These are phyloP conservation scores for Thinocorus orbignyianus DNA, from an alignment of 2,113 vertebrate genomes.

Conservation along the genomic window DNA sequence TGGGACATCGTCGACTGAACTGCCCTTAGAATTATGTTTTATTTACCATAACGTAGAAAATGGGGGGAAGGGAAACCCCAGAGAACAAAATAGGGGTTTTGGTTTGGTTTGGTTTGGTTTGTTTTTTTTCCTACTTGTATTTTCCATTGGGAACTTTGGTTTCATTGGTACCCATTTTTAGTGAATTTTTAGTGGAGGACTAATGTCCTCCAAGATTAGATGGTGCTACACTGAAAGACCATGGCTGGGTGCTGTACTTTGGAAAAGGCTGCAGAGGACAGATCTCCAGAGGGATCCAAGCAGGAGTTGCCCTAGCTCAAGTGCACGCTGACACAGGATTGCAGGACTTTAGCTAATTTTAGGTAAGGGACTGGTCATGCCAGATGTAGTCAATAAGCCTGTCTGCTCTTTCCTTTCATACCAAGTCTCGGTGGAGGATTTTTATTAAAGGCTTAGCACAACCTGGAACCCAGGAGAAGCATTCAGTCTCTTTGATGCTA, in stretches of 20 bases:
- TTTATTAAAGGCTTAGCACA: constrained; percentile 1
- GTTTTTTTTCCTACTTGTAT: background rate
- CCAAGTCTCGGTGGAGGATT: background rate
- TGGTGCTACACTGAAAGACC: background rate
- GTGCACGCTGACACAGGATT: background rate
- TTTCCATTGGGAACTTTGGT: background rate
- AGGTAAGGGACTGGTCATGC: background rate
- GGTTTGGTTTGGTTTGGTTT: background rate
- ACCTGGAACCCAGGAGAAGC: constrained; percentile 32
- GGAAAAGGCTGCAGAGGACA: background rate
- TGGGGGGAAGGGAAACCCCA: accelerated
- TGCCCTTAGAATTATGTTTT: background rate
- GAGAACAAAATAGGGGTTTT: background rate
- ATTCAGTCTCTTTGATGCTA: constrained; percentile 10
- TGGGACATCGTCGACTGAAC: background rate
- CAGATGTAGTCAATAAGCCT: background rate
- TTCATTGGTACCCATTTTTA: background rate
- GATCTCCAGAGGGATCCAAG: background rate
- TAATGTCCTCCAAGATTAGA: background rate
- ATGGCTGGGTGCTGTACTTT: background rate
- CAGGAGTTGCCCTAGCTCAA: background rate
- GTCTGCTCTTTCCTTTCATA: constrained; percentile 8
- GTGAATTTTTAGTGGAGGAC: background rate
- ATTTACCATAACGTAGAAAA: background rate
- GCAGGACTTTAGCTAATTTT: background rate